Evolutionary conservation across 2,797 vertebrate genomes (phyloP).

Genomic region (Falco peregrinus): DNA sequence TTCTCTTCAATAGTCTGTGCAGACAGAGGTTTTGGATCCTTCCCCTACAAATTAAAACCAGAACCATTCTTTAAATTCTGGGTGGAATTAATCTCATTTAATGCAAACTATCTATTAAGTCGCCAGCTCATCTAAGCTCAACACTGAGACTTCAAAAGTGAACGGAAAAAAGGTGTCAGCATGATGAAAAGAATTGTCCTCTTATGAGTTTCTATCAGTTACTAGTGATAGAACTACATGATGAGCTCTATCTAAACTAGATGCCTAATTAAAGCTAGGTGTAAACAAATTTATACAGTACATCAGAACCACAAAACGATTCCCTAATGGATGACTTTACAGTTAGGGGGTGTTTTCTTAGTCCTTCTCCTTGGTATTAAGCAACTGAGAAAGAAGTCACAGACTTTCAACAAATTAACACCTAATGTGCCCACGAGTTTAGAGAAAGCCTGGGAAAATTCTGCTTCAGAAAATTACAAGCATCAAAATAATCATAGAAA

Average conservation of each 20-base stretch:
- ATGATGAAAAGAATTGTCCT: background rate
- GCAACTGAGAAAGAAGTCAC: background rate
- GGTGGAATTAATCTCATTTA: background rate
- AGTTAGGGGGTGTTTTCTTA: background rate
- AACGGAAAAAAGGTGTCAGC: background rate
- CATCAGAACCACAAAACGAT: background rate
- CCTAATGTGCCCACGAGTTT: background rate
- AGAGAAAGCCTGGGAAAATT: background rate
- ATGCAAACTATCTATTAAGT: background rate
- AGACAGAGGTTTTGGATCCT: background rate
- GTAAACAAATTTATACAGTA: background rate
- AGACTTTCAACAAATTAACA: background rate
- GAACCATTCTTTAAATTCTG: background rate
- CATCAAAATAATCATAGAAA: background rate
- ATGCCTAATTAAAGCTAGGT: background rate
- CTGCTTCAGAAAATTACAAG: background rate
- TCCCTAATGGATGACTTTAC: background rate
- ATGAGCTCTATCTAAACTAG: background rate
- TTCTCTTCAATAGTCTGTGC: background rate
- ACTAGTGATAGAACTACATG: background rate
- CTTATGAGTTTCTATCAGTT: background rate
- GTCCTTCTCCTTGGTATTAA: background rate
- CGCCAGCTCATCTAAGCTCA: background rate
- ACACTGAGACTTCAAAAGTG: background rate
- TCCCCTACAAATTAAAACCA: background rate